Evolutionary conservation across 2,113 vertebrate genomes (phyloP), one percentile per base, ranked within the genome.

Genomic region (Cygnus buccinator): DNA sequence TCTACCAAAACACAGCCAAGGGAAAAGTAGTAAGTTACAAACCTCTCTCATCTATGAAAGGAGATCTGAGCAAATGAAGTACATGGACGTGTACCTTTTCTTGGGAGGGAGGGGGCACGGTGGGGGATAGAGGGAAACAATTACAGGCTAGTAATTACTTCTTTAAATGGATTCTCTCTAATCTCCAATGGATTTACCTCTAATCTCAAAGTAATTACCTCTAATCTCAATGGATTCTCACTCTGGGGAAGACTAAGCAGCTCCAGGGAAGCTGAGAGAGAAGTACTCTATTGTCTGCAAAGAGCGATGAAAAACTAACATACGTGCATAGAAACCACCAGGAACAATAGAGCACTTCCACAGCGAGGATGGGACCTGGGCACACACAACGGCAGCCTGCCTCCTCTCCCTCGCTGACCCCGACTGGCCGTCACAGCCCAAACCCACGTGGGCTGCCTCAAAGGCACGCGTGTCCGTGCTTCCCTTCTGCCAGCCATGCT

Each of bases 141-240:
- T 97, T 96, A 96, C 84, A 96, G 82, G 67, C 87, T 83, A 87
- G 96, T 96, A 97, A 97, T 97, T 97, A 96, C 94, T 95, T 90
- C 94, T 96, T 96, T 96, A 96, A 96, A 93, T 95, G 94, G 94
- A 80, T 93, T 96, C 82, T 35, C 52, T 85, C 59, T 94, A 95
- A 94, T 95, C 96, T 96, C 96, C 28, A 19, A 52, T 86, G 96
- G 94, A 83, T 96, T 96, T 95, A 95, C 82, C 93, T 97, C 95
- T 96, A 97, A 97, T 97, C 96, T 96, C 96, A 94, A 97, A 96
- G 96, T 97, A 97, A 97, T 97, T 96, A 97, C 75, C 92, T 90
- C 75, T 93, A 96, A 96, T 95, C 96, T 93, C 96, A 41, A 44
- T 3, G 93, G 95, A 91, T 93, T 90, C 78, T 74, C 14, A 73